These are phyloP conservation scores for Haplotaxodon microlepis DNA, from an alignment of 2,113 vertebrate genomes.

Conservation along the genomic window DNA sequence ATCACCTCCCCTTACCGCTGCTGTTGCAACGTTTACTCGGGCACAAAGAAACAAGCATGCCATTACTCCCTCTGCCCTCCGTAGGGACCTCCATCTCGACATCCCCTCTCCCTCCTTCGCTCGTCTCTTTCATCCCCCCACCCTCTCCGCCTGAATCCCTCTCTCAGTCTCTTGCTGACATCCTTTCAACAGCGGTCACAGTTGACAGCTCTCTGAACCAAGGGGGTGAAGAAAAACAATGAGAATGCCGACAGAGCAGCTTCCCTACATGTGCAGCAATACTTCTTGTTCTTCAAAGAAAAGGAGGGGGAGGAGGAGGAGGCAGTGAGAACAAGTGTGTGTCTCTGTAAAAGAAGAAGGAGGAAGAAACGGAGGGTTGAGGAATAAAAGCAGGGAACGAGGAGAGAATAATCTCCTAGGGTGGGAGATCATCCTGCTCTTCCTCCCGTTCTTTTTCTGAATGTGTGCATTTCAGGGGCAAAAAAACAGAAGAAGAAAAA, in stretches of 20 bases:
- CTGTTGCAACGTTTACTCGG: slow-evolving; percentile 44
- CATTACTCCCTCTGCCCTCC: slow-evolving; percentile 48
- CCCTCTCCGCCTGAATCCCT: not conserved
- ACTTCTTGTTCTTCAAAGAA: slow-evolving; percentile 49
- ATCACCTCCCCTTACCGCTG: slow-evolving; percentile 38
- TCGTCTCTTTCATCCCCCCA: slow-evolving; percentile 18
- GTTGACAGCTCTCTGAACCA: slow-evolving; percentile 50
- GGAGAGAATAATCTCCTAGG: slow-evolving; percentile 29
- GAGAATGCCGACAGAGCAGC: slow-evolving; percentile 41
- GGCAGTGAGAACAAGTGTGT: slow-evolving; percentile 4
- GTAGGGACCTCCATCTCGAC: slow-evolving; percentile 39
- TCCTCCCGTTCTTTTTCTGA: not conserved
- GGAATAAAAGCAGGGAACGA: slow-evolving; percentile 29
- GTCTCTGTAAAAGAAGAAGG: not conserved
- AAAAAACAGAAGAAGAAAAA: not conserved
- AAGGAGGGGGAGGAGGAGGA: not conserved
- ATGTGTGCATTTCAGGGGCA: not conserved
- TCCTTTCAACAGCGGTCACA: slow-evolving; percentile 61
- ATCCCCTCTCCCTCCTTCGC: not conserved
- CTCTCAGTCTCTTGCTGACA: slow-evolving; percentile 26
- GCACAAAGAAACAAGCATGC: slow-evolving; percentile 59
- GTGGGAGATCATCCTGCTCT: slow-evolving; percentile 19
- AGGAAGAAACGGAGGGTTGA: slow-evolving; percentile 4
- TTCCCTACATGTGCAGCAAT: slow-evolving; percentile 48
- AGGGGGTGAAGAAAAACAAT: slow-evolving; percentile 1